Evolutionary conservation across 2,888 invertebrate genomes (phyloP), one percentile per base, ranked within the genome.

Genomic region (Allacma fusca): DNA sequence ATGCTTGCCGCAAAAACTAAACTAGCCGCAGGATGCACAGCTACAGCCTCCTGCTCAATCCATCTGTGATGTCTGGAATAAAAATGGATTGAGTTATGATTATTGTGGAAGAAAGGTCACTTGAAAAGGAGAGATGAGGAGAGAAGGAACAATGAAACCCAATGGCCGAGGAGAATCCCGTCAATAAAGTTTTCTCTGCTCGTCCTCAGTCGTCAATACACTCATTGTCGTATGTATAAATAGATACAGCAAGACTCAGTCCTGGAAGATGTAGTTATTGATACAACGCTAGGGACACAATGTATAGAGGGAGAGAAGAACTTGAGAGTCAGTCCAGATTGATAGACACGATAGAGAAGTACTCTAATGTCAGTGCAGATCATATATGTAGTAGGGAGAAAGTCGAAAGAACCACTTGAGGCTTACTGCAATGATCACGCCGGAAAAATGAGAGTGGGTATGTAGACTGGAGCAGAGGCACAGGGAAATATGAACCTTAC

Each of bases 131-230:
- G 57, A 19, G 44, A 28, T 5, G 24, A 26, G 70, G 65, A 21
- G 28, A 59, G 69, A 68, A 71, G 75, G 44, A 67, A 76, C 73
- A 73, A 76, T 74, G 79, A 76, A 79, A 73, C 68, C 74, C 73
- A 76, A 76, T 76, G 76, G 73, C 44, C 67, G 76, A 76, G 67
- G 69, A 71, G 74, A 75, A 78, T 74, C 73, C 73, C 64, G 64
- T 76, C 78, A 68, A 75, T 75, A 75, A 75, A 75, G 68, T 59
- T 62, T 71, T 64, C 72, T 50, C 29, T 57, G 59, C 72, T 59
- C 59, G 50, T 50, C 50, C 50, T 19, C 50, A 50, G 62, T 73
- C 73, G 28, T 72, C 72, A 57, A 62, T 19, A 23, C 62, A 19
- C 1, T 0, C 1, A n/a, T 29, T 65, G 24, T 65, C 26, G 16